Base-by-base conservation (phyloP, 2,888 invertebrate species). In the Petrolisthes manimaculis region DNA sequence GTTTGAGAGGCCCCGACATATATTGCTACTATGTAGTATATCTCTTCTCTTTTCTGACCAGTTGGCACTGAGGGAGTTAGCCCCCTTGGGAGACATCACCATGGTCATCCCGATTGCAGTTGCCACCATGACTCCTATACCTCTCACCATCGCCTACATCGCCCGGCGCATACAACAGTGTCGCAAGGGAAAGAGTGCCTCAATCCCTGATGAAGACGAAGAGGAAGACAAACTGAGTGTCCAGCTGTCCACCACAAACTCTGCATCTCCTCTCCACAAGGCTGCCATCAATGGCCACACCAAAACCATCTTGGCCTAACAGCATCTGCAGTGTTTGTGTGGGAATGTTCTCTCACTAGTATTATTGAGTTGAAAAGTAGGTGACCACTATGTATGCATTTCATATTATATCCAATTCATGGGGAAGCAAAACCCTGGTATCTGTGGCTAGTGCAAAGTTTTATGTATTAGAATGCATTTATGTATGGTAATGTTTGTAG, bases 51-150 rank as follows among this genome's bases (percentile, higher is more conserved):
- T 37, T 2, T 37, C 37, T 12, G 18, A 61, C 6, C 89, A 89
- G 89, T 56, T 90, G 54, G 87, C 90, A 14, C 87, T 91, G 77
- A 12, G 56, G 37, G 74, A 86, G 79, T 92, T 94, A 94, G 86
- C 89, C 24, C 89, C 87, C 3, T 77, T 91, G 56, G 91, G 89
- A 69, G 91, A 91, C 85, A 86, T 91, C 18, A 87, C 89, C 9
- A 89, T 94, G 95, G 97, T 98, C 92, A 95, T 97, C 89, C 98
- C 98, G 4, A 97, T 98, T 0, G 95, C 97, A 3, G 96, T 97
- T 37, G 98, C 98, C 24, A 95, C 97, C 79, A 97, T 98, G 97
- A 98, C 98, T 0, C 98, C 98, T 0, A 92, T 98, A 53, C 98
- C 98, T 0, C 94, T 98, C 92, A 93, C 95, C 18, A 92, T 94